Conservation (phyloP, 2,113 vertebrate species). For the Paramormyrops kingsleyae region DNA sequence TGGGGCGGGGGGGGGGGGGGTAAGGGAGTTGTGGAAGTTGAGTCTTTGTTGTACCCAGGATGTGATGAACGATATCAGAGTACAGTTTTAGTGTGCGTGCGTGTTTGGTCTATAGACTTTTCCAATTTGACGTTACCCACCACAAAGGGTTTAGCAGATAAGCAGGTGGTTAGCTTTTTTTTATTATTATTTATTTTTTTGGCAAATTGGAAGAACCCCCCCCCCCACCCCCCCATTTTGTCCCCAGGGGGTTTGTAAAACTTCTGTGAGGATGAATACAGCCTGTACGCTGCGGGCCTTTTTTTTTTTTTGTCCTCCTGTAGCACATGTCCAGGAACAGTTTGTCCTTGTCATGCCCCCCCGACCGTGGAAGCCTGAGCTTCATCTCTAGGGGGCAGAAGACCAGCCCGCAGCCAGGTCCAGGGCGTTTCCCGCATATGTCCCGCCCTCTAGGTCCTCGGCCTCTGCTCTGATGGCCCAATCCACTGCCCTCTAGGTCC, state of each 20-base stretch:
- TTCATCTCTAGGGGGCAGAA: not conserved
- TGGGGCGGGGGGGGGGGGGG: not conserved
- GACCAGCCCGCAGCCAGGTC: not conserved
- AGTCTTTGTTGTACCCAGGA: slow-evolving; percentile 47
- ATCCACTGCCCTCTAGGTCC: slow-evolving; percentile 39
- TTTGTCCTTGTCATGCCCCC: not conserved
- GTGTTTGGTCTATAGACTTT: slow-evolving; percentile 25
- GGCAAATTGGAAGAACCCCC: too few species aligned
- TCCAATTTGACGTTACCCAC: not conserved
- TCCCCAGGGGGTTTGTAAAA: not conserved
- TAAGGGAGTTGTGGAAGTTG: slow-evolving; percentile 37
- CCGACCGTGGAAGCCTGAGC: not conserved
- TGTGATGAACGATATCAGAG: slow-evolving; percentile 40
- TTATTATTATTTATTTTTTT: not conserved
- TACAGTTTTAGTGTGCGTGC: slow-evolving; percentile 26
- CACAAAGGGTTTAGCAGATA: not conserved
- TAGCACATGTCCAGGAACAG: not conserved
- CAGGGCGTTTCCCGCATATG: not conserved
- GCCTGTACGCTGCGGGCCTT: not conserved
- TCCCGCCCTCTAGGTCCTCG: not conserved
- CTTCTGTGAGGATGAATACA: not conserved
- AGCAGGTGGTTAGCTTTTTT: not conserved
- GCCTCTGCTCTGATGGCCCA: slow-evolving; percentile 22
- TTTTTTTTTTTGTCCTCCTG: not conserved
- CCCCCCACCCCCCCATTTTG: not conserved